Base-by-base conservation (phyloP, 2,113 vertebrate species). In the Microcebus lehilahytsara region DNA sequence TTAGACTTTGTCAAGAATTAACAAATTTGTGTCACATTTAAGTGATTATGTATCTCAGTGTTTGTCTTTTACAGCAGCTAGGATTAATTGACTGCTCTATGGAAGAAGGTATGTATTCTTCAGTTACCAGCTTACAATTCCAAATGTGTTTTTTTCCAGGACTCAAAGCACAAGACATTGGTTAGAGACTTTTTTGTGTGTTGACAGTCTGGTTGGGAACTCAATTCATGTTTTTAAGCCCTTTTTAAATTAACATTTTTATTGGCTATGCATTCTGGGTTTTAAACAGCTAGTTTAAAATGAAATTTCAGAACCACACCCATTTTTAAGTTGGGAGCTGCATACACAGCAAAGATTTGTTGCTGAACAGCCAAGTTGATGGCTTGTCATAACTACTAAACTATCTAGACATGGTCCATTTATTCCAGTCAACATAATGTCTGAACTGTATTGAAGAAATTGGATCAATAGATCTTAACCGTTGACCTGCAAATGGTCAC, bases 391-490 rank as follows among this genome's bases (percentile, higher is more conserved):
- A 92, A 93, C 40, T 60, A 66, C 85, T 84, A 88, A 95, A 89
- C 88, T 91, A 40, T 56, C 85, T 20, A 93, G 77, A 92, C 78
- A 78, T 67, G 71, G 81, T 42, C 78, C 81, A 91, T 91, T 96
- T 93, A 96, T 84, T 96, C 80, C 89, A 94, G 81, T 93, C 60
- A 96, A 78, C 42, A 34, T 58, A 85, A 93, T 72, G 77, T 78
- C 93, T 83, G 67, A 67, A 91, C 46, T 77, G 27, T 56, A 95
- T 84, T 89, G 93, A 95, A 97, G 69, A 95, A 96, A 94, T 83
- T 88, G 77, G 67, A 85, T 96, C 97, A 95, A 96, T 93, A 95
- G 95, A 85, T 64, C 95, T 96, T 93, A 94, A 81, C 80, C 51
- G 64, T 92, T 3, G 58, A 95, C 96, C 94, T 80, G 60, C 34